Conservation (phyloP, 2,797 vertebrate species). For the Hippoglossus hippoglossus region DNA sequence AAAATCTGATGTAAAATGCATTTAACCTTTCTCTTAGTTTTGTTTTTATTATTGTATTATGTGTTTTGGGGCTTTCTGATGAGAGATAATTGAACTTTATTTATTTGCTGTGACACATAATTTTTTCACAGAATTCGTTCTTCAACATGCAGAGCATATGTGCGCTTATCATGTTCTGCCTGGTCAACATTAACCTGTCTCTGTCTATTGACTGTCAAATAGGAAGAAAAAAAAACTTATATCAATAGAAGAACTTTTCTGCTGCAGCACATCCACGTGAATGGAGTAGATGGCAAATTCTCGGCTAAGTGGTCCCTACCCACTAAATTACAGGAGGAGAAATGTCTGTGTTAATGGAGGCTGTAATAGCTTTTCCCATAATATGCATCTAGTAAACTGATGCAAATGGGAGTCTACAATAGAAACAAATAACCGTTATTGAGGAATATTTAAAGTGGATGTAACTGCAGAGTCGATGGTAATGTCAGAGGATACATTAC, state of each 20-base stretch:
- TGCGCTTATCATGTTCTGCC: too few relatives aligned
- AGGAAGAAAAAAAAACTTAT: neutral
- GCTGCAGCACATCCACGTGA: constrained; percentile 23
- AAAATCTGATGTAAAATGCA: too few relatives aligned
- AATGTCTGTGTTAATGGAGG: constrained; percentile 64
- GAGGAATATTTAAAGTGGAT: constrained; percentile 46
- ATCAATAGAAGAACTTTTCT: constrained; percentile 23
- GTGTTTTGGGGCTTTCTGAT: too few relatives aligned
- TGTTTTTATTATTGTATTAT: neutral
- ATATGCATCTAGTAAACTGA: constrained; percentile 56
- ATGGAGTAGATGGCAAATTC: constrained; percentile 41
- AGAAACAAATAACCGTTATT: constrained; percentile 46
- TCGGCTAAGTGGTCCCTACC: constrained; percentile 50
- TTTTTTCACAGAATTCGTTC: too few relatives aligned
- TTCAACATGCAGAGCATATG: too few relatives aligned
- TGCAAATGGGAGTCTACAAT: constrained; percentile 44
- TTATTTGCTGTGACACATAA: neutral
- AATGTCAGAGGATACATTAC: constrained; percentile 43
- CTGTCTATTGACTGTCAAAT: neutral
- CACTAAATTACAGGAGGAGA: constrained; percentile 48
- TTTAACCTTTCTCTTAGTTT: too few relatives aligned
- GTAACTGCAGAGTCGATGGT: constrained; percentile 22
- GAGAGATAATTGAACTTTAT: too few relatives aligned
- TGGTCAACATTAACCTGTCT: neutral
- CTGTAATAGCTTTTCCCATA: constrained; percentile 62